Conservation (phyloP, 2,113 vertebrate species). For the Nesoenas mayeri region DNA sequence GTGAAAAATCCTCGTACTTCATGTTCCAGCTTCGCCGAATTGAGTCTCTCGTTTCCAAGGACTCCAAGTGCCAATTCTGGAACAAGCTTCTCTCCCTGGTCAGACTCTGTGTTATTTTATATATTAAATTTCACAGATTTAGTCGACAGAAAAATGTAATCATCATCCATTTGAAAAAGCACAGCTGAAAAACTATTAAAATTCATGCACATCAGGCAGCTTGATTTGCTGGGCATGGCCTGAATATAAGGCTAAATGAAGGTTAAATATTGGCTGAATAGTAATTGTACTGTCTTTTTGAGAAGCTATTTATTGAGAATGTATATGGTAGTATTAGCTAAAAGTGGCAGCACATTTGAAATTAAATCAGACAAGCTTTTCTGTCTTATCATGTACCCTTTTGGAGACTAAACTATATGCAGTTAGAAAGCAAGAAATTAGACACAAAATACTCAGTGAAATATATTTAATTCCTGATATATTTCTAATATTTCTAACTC, state of each 20-base stretch:
- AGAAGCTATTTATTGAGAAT: neutral
- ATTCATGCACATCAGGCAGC: neutral
- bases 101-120: neutral
- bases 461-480: neutral
- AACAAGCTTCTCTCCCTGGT: neutral
- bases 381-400: neutral
- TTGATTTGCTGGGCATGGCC: neutral
- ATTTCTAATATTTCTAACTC: neutral
- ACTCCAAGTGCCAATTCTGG: neutral
- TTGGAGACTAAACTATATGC: neutral
- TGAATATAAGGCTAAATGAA: neutral
- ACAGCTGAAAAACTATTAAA: neutral
- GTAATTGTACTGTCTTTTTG: neutral
- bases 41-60: neutral
- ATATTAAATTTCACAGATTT: neutral
- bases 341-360: neutral
- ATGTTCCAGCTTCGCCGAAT: neutral
- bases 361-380: neutral
- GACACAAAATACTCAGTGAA: neutral
- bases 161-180: neutral
- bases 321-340: neutral
- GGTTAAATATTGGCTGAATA: constrained; percentile 7
- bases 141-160: neutral
- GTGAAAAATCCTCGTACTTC: neutral
- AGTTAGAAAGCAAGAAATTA: neutral